Conservation (phyloP, 23 tunicate species). For the Trididemnum nubilum region DNA sequence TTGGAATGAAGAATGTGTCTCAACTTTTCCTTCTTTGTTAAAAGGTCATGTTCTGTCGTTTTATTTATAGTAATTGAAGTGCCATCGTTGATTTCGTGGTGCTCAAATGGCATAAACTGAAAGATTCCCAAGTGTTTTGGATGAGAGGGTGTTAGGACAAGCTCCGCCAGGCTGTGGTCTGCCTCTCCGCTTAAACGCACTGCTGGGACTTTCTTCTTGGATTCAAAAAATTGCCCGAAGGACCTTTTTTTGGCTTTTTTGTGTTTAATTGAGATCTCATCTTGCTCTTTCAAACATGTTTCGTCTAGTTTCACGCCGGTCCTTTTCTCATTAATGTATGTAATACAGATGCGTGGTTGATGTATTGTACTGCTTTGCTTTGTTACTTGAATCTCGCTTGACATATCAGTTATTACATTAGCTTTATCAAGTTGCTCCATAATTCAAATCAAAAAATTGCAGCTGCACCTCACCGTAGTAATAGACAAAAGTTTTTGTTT, state of each 20-base stretch:
- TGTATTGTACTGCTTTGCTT: too few species aligned
- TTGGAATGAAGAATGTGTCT: constrained; percentile 28
- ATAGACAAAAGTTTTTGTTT: too few species aligned
- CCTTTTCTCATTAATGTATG: too few species aligned
- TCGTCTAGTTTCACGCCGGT: too few species aligned
- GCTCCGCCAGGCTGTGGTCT: not conserved
- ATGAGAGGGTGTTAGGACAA: not conserved
- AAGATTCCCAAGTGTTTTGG: constrained; percentile 18
- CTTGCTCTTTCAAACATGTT: too few species aligned
- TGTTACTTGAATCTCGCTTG: too few species aligned
- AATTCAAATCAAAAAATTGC: too few species aligned
- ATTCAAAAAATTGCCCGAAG: not conserved
- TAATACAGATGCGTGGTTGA: too few species aligned
- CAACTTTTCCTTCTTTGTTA: constrained; percentile 17
- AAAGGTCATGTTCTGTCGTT: not conserved
- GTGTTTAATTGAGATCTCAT: not conserved
- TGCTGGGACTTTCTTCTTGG: not conserved
- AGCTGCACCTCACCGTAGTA: too few species aligned
- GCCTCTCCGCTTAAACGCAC: not conserved
- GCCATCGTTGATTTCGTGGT: not conserved
- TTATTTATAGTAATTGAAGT: not conserved
- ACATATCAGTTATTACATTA: too few species aligned
- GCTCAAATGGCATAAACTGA: constrained; percentile 25
- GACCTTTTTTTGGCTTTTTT: not conserved
- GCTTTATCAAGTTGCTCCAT: too few species aligned